Conservation (phyloP, 2,113 vertebrate genomes). For the Catharus bicknelli region DNA sequence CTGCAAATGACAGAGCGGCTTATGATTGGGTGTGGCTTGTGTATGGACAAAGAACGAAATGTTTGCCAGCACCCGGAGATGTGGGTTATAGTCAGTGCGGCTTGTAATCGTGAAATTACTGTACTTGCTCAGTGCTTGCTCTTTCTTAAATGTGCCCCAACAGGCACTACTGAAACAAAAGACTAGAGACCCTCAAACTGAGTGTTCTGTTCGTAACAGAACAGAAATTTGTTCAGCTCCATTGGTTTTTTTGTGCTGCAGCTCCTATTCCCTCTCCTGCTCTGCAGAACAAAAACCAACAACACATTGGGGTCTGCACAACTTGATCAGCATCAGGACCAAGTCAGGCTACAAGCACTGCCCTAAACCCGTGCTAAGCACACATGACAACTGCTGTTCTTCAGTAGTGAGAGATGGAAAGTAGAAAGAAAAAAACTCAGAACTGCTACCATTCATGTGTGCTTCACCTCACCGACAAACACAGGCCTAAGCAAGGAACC, state of each 20-base stretch:
- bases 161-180: background rate
- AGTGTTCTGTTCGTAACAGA: background rate
- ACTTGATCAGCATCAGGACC: background rate
- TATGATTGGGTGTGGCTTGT: too few species aligned
- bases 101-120: too few species aligned
- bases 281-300: background rate
- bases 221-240: background rate
- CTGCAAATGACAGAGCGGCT: too few species aligned
- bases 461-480: background rate
- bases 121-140: background rate
- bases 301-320: fast-evolving
- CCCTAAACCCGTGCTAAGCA: background rate
- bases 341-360: background rate
- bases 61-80: too few species aligned
- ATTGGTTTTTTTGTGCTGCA: background rate
- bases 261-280: background rate
- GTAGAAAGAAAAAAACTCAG: fast-evolving
- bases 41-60: too few species aligned
- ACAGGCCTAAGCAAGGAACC: background rate
- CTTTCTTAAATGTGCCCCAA: background rate
- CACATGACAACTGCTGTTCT: background rate
- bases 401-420: background rate
- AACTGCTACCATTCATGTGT: background rate
- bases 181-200: background rate
- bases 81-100: too few species aligned